A percentile compares a stretch with the other conserved stretches of the same genome.
Evolutionary conservation across 2,888 invertebrate species (phyloP).

Genomic region (Dynastes maya): DNA sequence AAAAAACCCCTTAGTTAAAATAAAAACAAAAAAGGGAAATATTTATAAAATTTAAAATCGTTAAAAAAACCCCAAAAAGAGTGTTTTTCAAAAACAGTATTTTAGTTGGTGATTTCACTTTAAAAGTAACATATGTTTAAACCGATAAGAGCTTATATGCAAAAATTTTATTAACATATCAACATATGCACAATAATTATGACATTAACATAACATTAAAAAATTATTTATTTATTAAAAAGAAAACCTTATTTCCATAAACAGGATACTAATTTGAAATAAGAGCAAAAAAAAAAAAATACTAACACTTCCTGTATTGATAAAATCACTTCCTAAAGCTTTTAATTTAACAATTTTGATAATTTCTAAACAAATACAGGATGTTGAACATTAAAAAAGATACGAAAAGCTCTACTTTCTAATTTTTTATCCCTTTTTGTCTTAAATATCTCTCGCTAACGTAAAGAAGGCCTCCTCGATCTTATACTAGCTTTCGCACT

Average conservation of each 20-base stretch:
- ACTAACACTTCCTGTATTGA: conserved; percentile 8
- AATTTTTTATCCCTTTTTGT: conserved; percentile 98
- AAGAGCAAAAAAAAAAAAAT: background rate
- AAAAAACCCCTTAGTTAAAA: too few relatives aligned
- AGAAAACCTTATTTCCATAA: background rate
- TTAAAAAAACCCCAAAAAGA: too few relatives aligned
- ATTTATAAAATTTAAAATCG: background rate
- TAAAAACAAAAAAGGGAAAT: too few relatives aligned
- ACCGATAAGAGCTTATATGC: background rate
- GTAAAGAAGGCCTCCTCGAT: conserved; percentile 98
- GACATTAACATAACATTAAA: background rate
- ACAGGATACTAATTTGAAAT: conserved; percentile 16
- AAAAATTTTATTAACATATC: too few relatives aligned
- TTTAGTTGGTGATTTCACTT: background rate
- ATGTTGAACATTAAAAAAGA: conserved; percentile 20
- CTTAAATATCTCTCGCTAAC: conserved; percentile 96
- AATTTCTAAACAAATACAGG: conserved; percentile 35
- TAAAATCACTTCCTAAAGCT: background rate
- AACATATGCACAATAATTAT: too few relatives aligned
- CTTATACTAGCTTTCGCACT: conserved; percentile 98
- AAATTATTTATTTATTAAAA: conserved; percentile 1
- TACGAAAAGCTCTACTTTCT: conserved; percentile 76
- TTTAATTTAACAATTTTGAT: background rate
- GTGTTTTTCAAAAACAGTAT: background rate
- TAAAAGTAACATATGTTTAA: background rate